Evolutionary conservation across 2,797 vertebrate genomes (phyloP).

Genomic region (Mallotus villosus): DNA sequence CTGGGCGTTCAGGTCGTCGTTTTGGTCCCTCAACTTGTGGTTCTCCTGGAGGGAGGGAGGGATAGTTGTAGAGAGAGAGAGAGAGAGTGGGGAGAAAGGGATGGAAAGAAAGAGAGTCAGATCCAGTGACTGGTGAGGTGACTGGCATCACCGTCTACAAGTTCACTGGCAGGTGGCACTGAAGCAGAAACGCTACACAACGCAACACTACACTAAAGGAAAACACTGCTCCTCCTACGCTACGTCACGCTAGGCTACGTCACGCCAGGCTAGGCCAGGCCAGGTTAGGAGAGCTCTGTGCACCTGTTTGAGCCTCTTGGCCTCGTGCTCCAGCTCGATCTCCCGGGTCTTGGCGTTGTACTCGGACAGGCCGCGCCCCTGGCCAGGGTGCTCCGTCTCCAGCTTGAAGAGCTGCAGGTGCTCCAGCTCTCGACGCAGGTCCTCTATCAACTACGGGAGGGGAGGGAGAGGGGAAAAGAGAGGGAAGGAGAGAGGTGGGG

Average conservation of each 20-base stretch:
- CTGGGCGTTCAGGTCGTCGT: conserved; percentile 95
- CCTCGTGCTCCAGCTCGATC: conserved; percentile 91
- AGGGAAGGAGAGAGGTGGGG: background rate
- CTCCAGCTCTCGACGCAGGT: conserved; percentile 90
- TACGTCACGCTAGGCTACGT: background rate
- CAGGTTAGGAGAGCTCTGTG: conserved; percentile 16
- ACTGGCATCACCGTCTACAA: background rate
- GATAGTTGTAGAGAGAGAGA: no score
- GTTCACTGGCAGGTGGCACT: background rate
- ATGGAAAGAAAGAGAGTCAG: background rate
- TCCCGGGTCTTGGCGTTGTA: conserved; percentile 86
- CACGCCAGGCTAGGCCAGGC: background rate
- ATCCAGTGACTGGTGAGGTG: background rate
- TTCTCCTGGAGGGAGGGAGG: conserved; percentile 71
- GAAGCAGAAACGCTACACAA: background rate
- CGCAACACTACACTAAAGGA: background rate
- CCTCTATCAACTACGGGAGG: conserved; percentile 86
- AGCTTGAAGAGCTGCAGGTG: conserved; percentile 92
- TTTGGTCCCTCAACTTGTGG: conserved; percentile 92
- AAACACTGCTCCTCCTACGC: background rate
- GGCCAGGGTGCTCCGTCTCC: conserved; percentile 81
- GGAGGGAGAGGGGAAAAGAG: background rate
- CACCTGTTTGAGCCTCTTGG: conserved; percentile 93
- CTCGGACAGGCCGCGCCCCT: conserved; percentile 82
- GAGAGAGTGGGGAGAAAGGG: background rate